Evolutionary conservation across 2,888 invertebrate species (phyloP).

Genomic region (Steinernema carpocapsae): DNA sequence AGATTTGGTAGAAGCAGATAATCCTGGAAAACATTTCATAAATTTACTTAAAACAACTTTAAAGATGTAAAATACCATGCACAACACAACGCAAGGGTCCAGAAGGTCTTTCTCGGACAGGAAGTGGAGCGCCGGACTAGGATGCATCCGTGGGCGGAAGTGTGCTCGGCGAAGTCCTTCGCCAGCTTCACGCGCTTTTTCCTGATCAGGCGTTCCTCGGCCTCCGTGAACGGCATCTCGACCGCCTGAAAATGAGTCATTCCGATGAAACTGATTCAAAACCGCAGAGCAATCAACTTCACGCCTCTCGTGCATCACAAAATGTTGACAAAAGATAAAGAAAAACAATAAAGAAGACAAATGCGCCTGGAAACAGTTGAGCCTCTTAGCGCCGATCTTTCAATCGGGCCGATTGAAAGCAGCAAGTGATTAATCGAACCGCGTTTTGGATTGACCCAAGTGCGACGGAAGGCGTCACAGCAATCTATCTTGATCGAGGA

Average conservation of each 20-base stretch:
- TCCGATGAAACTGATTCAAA: not conserved
- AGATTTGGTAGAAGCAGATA: constrained; percentile 17
- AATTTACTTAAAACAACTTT: not conserved
- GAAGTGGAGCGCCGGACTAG: not conserved
- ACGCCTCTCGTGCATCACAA: not conserved
- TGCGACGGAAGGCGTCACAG: constrained; percentile 4
- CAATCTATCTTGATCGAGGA: constrained; percentile 17
- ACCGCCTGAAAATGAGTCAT: constrained; percentile 11
- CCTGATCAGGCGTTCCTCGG: constrained; percentile 16
- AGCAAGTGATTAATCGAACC: constrained; percentile 1
- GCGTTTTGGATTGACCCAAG: constrained; percentile 17
- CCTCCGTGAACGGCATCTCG: constrained; percentile 20
- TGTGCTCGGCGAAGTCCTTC: constrained; percentile 32
- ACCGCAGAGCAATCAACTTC: constrained; percentile 7
- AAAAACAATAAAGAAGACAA: constrained; percentile 26
- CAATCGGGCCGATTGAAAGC: not conserved
- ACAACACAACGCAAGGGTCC: not conserved
- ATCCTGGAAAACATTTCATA: not conserved
- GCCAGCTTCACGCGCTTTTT: constrained; percentile 25
- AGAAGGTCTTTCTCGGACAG: constrained; percentile 1
- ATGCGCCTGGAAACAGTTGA: not conserved
- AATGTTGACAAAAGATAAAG: not conserved
- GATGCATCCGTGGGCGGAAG: constrained; percentile 24
- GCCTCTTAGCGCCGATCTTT: not conserved
- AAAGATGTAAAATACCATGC: constrained; percentile 30